Percentiles rank a stretch among this genome's conserved stretches.
Evolutionary conservation across 2,113 vertebrate genomes (phyloP).

Genomic region (Trematocara nigrifrons): DNA sequence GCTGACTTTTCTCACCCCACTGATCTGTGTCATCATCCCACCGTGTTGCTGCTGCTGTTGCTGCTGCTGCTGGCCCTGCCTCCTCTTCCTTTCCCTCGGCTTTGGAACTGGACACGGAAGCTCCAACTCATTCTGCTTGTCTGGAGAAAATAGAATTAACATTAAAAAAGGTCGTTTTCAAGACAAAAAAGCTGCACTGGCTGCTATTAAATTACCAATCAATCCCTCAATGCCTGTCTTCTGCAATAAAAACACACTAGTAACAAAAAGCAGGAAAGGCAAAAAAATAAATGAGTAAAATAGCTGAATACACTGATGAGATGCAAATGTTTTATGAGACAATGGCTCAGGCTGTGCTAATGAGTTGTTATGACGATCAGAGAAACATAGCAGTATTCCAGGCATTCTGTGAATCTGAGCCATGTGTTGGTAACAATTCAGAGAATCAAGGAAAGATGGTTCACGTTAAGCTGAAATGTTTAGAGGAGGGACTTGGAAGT

Average conservation of each 20-base stretch:
- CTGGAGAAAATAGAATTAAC: conserved; percentile 57
- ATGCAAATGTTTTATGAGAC: not conserved
- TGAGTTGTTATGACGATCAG: not conserved
- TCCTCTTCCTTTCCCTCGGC: conserved; percentile 90
- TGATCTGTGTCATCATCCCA: conserved; percentile 90
- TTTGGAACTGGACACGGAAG: conserved; percentile 93
- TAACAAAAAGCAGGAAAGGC: not conserved
- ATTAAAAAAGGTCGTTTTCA: not conserved
- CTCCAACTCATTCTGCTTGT: conserved; percentile 98
- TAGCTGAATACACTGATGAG: not conserved
- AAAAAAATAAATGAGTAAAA: not conserved
- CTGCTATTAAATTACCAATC: not conserved
- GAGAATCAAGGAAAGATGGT: conserved; percentile 13
- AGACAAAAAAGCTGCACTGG: not conserved
- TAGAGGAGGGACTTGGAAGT: not conserved
- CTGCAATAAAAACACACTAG: not conserved
- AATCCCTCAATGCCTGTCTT: not conserved
- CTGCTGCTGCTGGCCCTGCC: conserved; percentile 77
- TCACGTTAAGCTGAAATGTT: not conserved
- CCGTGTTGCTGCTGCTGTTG: conserved; percentile 80
- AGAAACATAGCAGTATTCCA: not conserved
- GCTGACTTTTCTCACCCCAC: conserved; percentile 90
- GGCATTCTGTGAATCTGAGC: conserved; percentile 6
- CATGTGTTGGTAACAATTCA: conserved; percentile 26
- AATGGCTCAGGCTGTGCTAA: not conserved